phyloP scores from a whole-genome alignment of 2,113 vertebrate species.

The Herpailurus yagouaroundi region DNA sequence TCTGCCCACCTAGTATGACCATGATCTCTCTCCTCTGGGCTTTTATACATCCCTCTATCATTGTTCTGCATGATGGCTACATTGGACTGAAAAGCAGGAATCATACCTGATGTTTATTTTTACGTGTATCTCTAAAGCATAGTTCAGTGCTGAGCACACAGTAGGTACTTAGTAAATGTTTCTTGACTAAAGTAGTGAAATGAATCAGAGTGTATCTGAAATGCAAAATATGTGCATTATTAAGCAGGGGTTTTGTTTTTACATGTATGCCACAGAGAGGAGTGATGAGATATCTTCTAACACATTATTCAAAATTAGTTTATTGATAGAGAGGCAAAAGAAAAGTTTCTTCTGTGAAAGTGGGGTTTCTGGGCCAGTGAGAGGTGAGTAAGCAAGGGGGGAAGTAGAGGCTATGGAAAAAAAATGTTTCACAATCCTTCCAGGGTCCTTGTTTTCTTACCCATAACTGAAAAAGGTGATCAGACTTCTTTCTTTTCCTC shows the following conservation, averaged over 20 bases:
- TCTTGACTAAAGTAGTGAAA: slow-evolving; percentile 14
- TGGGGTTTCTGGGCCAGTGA: not conserved
- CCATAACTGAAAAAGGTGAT: not conserved
- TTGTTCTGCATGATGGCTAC: not conserved
- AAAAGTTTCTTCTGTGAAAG: not conserved
- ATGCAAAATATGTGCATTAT: not conserved
- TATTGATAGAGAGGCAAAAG: not conserved
- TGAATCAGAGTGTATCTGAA: not conserved
- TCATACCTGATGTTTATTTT: not conserved
- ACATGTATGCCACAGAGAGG: not conserved
- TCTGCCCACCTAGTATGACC: not conserved
- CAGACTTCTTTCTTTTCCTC: not conserved
- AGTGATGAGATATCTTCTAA: not conserved
- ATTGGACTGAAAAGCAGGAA: not conserved
- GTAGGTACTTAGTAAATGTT: not conserved
- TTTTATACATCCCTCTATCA: not conserved
- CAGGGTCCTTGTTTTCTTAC: not conserved
- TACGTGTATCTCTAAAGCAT: not conserved
- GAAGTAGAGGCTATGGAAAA: not conserved
- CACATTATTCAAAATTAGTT: not conserved
- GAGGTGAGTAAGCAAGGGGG: not conserved
- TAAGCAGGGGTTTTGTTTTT: not conserved
- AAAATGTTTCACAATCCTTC: not conserved
- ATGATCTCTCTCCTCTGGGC: not conserved
- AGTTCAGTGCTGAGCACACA: not conserved